phyloP scores from a whole-genome alignment of 1,140 invertebrate genomes.

The Chironomus tepperi region DNA sequence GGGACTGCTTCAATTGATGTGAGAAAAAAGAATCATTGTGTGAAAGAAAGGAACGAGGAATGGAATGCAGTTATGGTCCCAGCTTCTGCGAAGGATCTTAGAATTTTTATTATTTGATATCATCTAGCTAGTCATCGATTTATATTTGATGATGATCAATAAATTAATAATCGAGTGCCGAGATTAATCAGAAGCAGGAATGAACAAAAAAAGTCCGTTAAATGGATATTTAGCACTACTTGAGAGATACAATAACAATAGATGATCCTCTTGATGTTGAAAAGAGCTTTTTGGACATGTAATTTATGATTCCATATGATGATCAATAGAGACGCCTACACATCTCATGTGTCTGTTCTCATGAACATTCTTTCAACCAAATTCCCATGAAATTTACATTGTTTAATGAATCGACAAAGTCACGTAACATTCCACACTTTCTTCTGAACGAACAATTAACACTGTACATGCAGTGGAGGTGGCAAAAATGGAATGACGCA shows the following conservation, averaged over 20 bases:
- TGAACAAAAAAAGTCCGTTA: background rate
- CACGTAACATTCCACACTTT: background rate
- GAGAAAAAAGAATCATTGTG: background rate
- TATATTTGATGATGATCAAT: background rate
- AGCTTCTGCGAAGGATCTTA: conserved; percentile 17
- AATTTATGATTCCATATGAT: background rate
- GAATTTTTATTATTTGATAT: background rate
- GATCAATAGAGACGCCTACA: conserved; percentile 5
- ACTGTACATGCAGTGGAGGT: too few species aligned
- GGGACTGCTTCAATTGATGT: background rate
- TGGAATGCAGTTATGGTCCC: background rate
- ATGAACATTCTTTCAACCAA: background rate
- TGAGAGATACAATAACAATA: background rate
- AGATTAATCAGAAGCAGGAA: background rate
- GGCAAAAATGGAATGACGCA: background rate
- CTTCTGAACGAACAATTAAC: background rate
- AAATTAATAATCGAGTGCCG: background rate
- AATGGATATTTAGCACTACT: background rate
- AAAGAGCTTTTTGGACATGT: background rate
- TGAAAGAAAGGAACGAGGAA: background rate
- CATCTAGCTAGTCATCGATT: background rate
- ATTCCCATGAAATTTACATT: too few species aligned
- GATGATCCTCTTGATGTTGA: background rate
- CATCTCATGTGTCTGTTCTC: background rate
- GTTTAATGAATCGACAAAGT: too few species aligned